Base-by-base conservation (phyloP, 2,888 invertebrate genomes). In the Drosophila borborema region DNA sequence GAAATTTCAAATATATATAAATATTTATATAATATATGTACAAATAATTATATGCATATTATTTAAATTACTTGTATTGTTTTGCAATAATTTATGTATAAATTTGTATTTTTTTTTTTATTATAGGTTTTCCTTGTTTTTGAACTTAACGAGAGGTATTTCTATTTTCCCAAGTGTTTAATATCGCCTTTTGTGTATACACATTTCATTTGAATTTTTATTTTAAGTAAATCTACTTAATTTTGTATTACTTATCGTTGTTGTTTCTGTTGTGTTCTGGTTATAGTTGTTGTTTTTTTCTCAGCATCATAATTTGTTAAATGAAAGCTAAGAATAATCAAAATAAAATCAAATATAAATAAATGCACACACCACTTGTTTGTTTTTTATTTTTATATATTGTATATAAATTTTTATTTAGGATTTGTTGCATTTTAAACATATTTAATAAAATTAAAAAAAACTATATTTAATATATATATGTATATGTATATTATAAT, bases 91-190 rank as follows among this genome's bases (percentile, higher is more conserved):
- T 74, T 71, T 74, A 66, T 64, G 68, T 76, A 72, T 84, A 70
- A 68, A 78, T 80, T 78, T 81, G 73, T 80, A 75, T 81, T 75
- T 61, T 53, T 75, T 28, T 28, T n/a, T n/a, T n/a, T n/a, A 45
- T 61, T 66, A 79, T 75, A 82, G 81, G 74, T 80, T 91, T 55
- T 40, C 55, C 28, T 9, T 31, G 28, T 55, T 81, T 93, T 93
- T 93, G 93, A 93, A 93, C 93, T 93, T 91, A 93, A 93, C 92
- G 91, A 93, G 93, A 93, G 93, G 93, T 93, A 93, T 93, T 93
- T 93, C 90, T 93, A 93, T 93, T 92, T 93, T 93, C 91, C 89
- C 91, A 92, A 91, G 91, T 91, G 31, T 80, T 92, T 91, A 84
- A 90, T 90, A 89, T 88, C 86, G 79, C 75, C 86, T 60, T 77